phyloP scores from a whole-genome alignment of 2,797 vertebrate genomes.

The Etheostoma perlongum region DNA sequence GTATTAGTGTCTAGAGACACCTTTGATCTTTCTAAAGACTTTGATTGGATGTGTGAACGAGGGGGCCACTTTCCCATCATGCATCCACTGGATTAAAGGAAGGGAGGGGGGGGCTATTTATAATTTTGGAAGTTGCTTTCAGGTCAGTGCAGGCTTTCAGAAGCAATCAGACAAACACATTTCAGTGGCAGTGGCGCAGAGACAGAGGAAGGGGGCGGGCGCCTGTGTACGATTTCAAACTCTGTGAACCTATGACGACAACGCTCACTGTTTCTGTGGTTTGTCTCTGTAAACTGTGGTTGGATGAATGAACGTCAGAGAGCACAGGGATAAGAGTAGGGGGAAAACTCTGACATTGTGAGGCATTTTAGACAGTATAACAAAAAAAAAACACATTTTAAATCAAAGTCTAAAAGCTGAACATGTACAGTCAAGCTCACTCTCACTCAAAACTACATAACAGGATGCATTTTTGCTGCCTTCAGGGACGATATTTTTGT shows the following conservation, averaged over 20 bases:
- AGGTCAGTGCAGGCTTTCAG: constrained; percentile 81
- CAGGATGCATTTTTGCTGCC: background rate
- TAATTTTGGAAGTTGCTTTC: constrained; percentile 82
- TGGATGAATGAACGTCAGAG: constrained; percentile 53
- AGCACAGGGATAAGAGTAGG: constrained; percentile 9
- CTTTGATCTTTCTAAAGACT: constrained; percentile 86
- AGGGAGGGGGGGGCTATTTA: constrained; percentile 66
- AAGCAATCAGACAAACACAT: constrained; percentile 79
- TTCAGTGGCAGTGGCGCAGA: constrained; percentile 71
- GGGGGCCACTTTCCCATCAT: constrained; percentile 81
- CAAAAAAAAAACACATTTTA: constrained; percentile 6
- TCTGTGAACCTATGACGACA: constrained; percentile 78
- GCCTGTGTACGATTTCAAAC: constrained; percentile 72
- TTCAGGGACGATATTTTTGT: constrained; percentile 5
- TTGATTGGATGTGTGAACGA: constrained; percentile 82
- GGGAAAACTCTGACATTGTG: constrained; percentile 35
- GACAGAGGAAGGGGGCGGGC: constrained; percentile 58
- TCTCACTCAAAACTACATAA: constrained; percentile 4
- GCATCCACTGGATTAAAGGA: constrained; percentile 70
- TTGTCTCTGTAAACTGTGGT: constrained; percentile 59
- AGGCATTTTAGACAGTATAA: constrained; percentile 8
- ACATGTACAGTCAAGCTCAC: background rate
- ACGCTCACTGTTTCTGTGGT: constrained; percentile 56
- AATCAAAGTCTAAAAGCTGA: constrained; percentile 13
- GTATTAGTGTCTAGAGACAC: constrained; percentile 84